Evolutionary conservation across 2,797 vertebrate genomes (phyloP).

Genomic region (Trichosurus vulpecula): DNA sequence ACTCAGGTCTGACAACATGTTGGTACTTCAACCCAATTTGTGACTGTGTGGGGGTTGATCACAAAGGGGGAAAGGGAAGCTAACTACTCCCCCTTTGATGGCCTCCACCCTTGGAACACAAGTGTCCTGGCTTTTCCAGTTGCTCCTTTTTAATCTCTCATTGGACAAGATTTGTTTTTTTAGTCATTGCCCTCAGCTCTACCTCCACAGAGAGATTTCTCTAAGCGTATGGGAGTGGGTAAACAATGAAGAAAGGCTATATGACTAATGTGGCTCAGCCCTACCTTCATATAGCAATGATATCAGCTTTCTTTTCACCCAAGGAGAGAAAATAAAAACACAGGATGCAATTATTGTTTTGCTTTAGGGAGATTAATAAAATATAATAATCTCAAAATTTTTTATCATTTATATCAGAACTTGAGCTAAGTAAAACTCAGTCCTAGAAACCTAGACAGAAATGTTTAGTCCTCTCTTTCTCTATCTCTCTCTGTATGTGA

Average conservation of each 20-base stretch:
- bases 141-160: not conserved
- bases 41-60: not conserved
- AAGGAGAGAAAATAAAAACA: not conserved
- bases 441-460: not conserved
- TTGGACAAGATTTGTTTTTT: not conserved
- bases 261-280: not conserved
- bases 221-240: not conserved
- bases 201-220: not conserved
- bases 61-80: not conserved
- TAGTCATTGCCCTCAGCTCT: not conserved
- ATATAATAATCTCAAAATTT: not conserved
- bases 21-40: not conserved
- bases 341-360: not conserved
- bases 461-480: not conserved
- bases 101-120: not conserved
- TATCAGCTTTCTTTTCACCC: not conserved
- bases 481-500: not conserved
- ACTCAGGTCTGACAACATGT: not conserved
- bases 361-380: not conserved
- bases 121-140: not conserved
- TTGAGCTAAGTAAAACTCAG: not conserved
- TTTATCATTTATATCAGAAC: not conserved
- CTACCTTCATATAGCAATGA: not conserved
- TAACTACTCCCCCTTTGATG: not conserved
- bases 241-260: not conserved